Evolutionary conservation across 2,888 invertebrate species (phyloP).

Genomic region (Pollenia griseotomentosa): DNA sequence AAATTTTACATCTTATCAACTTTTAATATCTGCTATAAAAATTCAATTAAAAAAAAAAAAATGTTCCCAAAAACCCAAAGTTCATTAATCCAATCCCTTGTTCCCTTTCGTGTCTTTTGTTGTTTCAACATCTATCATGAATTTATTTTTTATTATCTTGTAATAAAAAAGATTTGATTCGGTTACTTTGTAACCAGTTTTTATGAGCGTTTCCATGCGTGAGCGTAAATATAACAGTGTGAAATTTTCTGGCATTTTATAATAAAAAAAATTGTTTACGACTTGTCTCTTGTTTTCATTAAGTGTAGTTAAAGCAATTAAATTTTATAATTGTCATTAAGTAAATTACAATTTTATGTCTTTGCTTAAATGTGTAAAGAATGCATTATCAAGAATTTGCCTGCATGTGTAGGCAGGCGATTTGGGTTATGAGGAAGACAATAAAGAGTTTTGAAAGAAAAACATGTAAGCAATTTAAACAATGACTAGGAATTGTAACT

Average conservation of each 20-base stretch:
- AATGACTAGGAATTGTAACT: not conserved
- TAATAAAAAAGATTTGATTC: slow-evolving; percentile 32
- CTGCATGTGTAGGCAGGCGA: not conserved
- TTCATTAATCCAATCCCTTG: not conserved
- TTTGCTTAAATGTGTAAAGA: slow-evolving; percentile 51
- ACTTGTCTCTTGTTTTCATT: slow-evolving; percentile 60
- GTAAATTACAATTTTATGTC: slow-evolving; percentile 66
- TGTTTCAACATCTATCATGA: not conserved
- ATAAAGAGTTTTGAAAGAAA: not conserved
- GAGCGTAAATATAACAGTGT: not conserved
- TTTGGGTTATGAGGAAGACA: not conserved
- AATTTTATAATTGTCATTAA: slow-evolving; percentile 70
- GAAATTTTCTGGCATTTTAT: slow-evolving; percentile 25
- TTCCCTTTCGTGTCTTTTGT: not conserved
- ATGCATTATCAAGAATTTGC: slow-evolving; percentile 27
- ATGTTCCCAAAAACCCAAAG: not conserved
- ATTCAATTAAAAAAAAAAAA: not conserved
- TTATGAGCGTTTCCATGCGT: slow-evolving; percentile 13
- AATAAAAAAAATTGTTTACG: slow-evolving; percentile 45
- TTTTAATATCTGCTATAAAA: slow-evolving; percentile 2
- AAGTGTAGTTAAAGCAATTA: slow-evolving; percentile 71
- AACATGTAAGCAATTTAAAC: slow-evolving; percentile 41
- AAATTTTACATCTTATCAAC: not conserved
- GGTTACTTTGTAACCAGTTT: slow-evolving; percentile 44
- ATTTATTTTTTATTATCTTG: slow-evolving; percentile 12